phyloP scores from a whole-genome alignment of 2,888 invertebrate genomes.

The Pyralis farinalis region DNA sequence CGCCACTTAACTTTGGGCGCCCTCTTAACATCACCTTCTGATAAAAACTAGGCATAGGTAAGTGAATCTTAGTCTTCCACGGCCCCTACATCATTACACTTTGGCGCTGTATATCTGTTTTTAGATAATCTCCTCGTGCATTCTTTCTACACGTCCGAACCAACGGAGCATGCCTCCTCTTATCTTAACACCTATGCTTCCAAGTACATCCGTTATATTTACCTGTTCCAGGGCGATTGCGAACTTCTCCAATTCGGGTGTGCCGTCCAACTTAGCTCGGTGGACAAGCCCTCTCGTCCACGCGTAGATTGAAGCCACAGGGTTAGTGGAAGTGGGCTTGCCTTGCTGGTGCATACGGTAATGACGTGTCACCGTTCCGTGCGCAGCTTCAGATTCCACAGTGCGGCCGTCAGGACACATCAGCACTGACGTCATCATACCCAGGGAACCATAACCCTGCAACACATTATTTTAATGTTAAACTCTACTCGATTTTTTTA shows the following conservation, averaged over 20 bases:
- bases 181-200: too few species aligned
- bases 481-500: too few species aligned
- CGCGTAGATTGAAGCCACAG: slow-evolving; percentile 94
- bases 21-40: too few species aligned
- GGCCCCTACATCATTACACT: too few species aligned
- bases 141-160: too few species aligned
- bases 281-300: slow-evolving; percentile 94
- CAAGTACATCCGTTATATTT: slow-evolving; percentile 2
- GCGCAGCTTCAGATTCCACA: slow-evolving; percentile 94
- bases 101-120: too few species aligned
- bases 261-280: slow-evolving; percentile 90
- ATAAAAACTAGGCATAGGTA: too few species aligned
- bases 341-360: slow-evolving; percentile 94
- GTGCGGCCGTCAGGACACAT: slow-evolving; percentile 93
- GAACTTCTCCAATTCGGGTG: slow-evolving; percentile 87
- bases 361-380: slow-evolving; percentile 95
- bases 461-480: too few species aligned
- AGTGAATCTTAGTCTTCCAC: too few species aligned
- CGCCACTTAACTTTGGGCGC: too few species aligned
- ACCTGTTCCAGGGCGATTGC: slow-evolving; percentile 86
- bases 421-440: slow-evolving; percentile 95
- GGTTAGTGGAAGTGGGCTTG: slow-evolving; percentile 93
- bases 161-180: too few species aligned
- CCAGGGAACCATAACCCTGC: slow-evolving; percentile 89
- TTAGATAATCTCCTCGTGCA: too few species aligned